phyloP scores from a whole-genome alignment of 2,113 vertebrate species.

The Alligator sinensis region DNA sequence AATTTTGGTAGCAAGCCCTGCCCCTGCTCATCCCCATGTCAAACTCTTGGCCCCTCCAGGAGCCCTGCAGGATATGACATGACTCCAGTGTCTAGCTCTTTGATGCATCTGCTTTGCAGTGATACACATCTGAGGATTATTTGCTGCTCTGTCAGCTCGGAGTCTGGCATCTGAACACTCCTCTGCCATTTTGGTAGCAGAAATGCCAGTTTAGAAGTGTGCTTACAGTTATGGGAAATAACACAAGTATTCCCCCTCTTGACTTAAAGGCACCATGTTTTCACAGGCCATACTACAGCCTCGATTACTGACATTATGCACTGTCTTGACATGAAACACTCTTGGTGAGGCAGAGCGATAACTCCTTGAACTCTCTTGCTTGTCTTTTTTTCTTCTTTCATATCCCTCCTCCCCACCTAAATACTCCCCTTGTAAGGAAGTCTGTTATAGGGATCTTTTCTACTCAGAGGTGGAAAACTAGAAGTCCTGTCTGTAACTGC shows the following conservation, averaged over 20 bases:
- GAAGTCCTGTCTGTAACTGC: background rate
- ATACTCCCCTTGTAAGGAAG: background rate
- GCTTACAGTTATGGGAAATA: fast-evolving
- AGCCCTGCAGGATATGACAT: too few relatives aligned
- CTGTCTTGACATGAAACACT: background rate
- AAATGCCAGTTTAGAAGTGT: background rate
- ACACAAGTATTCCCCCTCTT: background rate
- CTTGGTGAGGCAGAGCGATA: constrained; percentile 39
- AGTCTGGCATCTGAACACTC: background rate
- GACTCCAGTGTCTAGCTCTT: too few relatives aligned
- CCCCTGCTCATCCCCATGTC: too few relatives aligned
- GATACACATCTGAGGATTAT: background rate
- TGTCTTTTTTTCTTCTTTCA: background rate
- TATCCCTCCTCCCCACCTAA: background rate
- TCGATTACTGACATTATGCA: background rate
- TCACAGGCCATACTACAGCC: background rate
- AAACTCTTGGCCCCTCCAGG: too few relatives aligned
- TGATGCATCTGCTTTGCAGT: too few relatives aligned
- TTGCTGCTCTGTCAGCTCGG: background rate
- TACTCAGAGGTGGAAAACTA: background rate
- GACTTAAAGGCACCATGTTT: background rate
- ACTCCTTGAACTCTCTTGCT: background rate
- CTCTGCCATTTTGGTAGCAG: background rate
- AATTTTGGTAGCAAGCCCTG: too few relatives aligned
- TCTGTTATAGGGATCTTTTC: background rate